phyloP scores from a whole-genome alignment of 2,113 vertebrate genomes.

The human (Homo sapiens) region GRCh38 chr1:86246501-86247000 shows the following conservation, averaged over 20 bases:
- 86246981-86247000: not conserved
- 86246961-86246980: not conserved
- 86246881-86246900: not conserved
- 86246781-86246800: not conserved
- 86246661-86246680: not conserved
- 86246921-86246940: not conserved
- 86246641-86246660: not conserved
- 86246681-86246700: not conserved
- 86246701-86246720: not conserved
- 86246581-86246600: not conserved
- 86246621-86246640: not conserved
- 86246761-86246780: not conserved
- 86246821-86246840: not conserved
- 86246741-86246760: conserved; percentile 11
- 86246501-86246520: not conserved
- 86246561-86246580: not conserved
- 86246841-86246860: not conserved
- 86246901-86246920: not conserved
- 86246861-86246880: conserved; percentile 20
- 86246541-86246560: not conserved
- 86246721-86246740: not conserved
- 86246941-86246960: not conserved
- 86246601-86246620: not conserved
- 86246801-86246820: not conserved
- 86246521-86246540: not conserved